Base-by-base conservation (phyloP, 2,888 invertebrate genomes). In the Norana najaformis region DNA sequence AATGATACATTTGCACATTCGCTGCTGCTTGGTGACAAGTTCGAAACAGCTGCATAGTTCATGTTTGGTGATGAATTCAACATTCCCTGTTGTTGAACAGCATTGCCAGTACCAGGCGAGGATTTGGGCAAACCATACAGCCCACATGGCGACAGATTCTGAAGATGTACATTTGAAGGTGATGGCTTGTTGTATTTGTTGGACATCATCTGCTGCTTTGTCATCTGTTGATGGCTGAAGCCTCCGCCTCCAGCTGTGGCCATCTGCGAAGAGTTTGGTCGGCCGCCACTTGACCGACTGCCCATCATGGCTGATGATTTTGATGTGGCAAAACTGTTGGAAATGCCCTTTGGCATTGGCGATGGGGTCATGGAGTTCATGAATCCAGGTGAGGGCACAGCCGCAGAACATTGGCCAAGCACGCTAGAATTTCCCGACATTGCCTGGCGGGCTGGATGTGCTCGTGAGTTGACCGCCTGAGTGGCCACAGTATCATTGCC, bases 1-100 rank as follows among this genome's bases (percentile, higher is more conserved):
- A 93, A 90, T 92, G 93, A 92, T 92, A 92, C 91, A 82, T 90
- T 91, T 91, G 83, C 88, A 34, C 88, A 38, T n/a, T 88, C 83
- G 13, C 41, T 83, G 83, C 90, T 91, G 89, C 90, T 89, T n/a
- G 91, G 91, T 16, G 91, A 85, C 36, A 85, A 16, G 36, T 85
- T 85, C 18, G 85, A 37, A 36, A 85, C 85, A 1, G 85, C 85
- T 11, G 85, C 36, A 35, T 85, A 85, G 85, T 85, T 85, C 36
- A 85, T 85, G 85, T 37, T 85, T 16, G 85, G 85, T 35, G 85
- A 85, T 23, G 85, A 85, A 36, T 85, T 85, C 36, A 37, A 16
- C 35, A 85, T 85, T 85, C 85, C 85, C 85, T 85, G 85, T 23
- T 69, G 69, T n/a, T 69, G 69, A 69, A 69, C 69, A 1, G 85